Evolutionary conservation across 2,888 invertebrate genomes (phyloP).

Genomic region (Mythimna albipuncta): DNA sequence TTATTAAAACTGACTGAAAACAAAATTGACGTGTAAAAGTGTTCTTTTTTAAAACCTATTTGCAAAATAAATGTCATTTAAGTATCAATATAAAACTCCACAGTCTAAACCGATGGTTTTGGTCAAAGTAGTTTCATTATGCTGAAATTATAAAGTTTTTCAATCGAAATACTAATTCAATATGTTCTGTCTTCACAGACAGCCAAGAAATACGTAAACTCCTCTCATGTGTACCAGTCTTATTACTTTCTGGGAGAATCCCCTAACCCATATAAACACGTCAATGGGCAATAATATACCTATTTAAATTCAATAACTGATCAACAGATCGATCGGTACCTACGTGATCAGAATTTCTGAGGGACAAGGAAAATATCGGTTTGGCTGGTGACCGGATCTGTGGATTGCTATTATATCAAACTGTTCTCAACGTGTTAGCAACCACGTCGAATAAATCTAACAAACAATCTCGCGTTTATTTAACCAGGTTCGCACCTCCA

Average conservation of each 20-base stretch:
- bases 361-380: conserved; percentile 35
- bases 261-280: conserved; percentile 1
- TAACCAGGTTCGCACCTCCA: too few species aligned
- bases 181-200: not conserved
- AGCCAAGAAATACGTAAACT: not conserved
- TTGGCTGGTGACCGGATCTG: not conserved
- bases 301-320: conserved; percentile 10
- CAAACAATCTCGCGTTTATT: too few species aligned
- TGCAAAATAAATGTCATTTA: too few species aligned
- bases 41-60: too few species aligned
- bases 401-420: not conserved
- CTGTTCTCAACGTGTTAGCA: not conserved
- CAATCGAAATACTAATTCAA: too few species aligned
- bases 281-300: not conserved
- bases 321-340: not conserved
- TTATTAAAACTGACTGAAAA: too few species aligned
- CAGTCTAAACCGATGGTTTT: too few species aligned
- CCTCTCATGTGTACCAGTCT: not conserved
- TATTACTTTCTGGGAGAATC: conserved; percentile 3
- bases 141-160: not conserved
- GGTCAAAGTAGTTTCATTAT: too few species aligned
- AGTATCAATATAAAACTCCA: too few species aligned
- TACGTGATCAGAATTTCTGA: conserved; percentile 28
- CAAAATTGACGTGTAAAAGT: too few species aligned
- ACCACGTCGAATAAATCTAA: too few species aligned